These are phyloP conservation scores for Oscheius sp. DNA, from an alignment of 2,888 invertebrate genomes.

Conservation along the genomic window DNA sequence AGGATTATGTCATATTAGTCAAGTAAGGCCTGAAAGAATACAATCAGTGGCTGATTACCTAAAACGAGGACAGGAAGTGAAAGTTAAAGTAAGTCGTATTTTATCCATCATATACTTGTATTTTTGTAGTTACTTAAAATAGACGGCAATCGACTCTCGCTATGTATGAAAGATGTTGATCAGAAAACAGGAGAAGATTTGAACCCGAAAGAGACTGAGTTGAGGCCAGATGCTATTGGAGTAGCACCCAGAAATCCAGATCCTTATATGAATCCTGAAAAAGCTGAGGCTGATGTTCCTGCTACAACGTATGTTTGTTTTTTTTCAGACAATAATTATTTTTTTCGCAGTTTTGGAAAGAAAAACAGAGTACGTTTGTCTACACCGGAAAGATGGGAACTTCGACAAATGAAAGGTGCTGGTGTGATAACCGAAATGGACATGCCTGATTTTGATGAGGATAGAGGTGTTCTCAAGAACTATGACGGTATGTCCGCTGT, in stretches of 20 bases:
- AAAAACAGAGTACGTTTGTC: slow-evolving; percentile 82
- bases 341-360: slow-evolving; percentile 37
- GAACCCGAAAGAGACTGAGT: slow-evolving; percentile 80
- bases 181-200: slow-evolving; percentile 93
- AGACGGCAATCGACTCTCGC: slow-evolving; percentile 91
- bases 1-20: slow-evolving; percentile 95
- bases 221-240: slow-evolving; percentile 60
- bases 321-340: not conserved
- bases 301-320: slow-evolving; percentile 37
- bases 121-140: slow-evolving; percentile 84
- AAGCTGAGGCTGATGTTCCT: slow-evolving; percentile 18
- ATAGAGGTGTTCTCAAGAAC: slow-evolving; percentile 81
- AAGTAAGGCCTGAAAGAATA: slow-evolving; percentile 79
- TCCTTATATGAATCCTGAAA: slow-evolving; percentile 66
- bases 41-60: slow-evolving; percentile 94
- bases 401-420: slow-evolving; percentile 94
- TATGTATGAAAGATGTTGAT: slow-evolving; percentile 82
- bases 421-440: slow-evolving; percentile 83
- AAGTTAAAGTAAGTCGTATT: slow-evolving; percentile 81
- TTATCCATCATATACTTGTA: too few relatives aligned
- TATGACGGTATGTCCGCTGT: slow-evolving; percentile 49
- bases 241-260: slow-evolving; percentile 60
- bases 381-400: slow-evolving; percentile 95
- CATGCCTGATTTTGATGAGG: slow-evolving; percentile 96
- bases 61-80: slow-evolving; percentile 83